These are phyloP conservation scores for Drepana falcataria DNA, from an alignment of 2,888 invertebrate species.

Conservation along the genomic window DNA sequence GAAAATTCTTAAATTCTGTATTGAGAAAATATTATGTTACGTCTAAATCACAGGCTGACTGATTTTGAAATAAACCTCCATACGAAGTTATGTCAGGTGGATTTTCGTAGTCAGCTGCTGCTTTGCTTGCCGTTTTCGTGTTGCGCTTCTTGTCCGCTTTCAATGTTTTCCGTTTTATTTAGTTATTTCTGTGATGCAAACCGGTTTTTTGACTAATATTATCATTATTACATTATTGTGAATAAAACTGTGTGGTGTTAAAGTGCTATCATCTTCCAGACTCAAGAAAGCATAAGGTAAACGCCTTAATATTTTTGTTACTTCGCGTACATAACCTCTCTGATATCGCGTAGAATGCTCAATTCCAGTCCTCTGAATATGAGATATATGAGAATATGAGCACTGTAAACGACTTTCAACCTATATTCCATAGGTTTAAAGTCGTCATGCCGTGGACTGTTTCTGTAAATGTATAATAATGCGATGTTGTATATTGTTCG, in stretches of 20 bases:
- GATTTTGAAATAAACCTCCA: slow-evolving; percentile 7
- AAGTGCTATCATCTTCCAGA: slow-evolving; percentile 61
- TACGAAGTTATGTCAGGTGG: slow-evolving; percentile 58
- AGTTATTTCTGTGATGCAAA: slow-evolving; percentile 79
- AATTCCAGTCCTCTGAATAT: slow-evolving; percentile 54
- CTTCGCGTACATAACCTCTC: slow-evolving; percentile 75
- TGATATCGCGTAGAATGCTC: slow-evolving; percentile 57
- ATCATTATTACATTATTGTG: slow-evolving; percentile 59
- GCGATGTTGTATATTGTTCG: not conserved
- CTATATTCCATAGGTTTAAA: not conserved
- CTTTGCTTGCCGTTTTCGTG: slow-evolving; percentile 83
- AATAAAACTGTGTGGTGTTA: slow-evolving; percentile 62
- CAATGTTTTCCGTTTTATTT: slow-evolving; percentile 79
- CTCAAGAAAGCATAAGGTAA: slow-evolving; percentile 68
- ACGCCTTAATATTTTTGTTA: slow-evolving; percentile 78
- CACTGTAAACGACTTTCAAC: slow-evolving; percentile 18
- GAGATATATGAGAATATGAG: too few species aligned
- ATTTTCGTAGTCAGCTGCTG: slow-evolving; percentile 81
- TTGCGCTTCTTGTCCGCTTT: slow-evolving; percentile 80
- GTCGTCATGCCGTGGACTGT: not conserved
- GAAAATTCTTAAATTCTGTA: too few species aligned
- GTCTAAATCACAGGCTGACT: not conserved
- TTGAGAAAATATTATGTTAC: not conserved
- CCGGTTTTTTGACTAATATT: slow-evolving; percentile 70
- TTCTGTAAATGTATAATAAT: not conserved